phyloP scores from a whole-genome alignment of 92 coral and sea anemone genomes.

The Anthopleura xanthogrammica region DNA sequence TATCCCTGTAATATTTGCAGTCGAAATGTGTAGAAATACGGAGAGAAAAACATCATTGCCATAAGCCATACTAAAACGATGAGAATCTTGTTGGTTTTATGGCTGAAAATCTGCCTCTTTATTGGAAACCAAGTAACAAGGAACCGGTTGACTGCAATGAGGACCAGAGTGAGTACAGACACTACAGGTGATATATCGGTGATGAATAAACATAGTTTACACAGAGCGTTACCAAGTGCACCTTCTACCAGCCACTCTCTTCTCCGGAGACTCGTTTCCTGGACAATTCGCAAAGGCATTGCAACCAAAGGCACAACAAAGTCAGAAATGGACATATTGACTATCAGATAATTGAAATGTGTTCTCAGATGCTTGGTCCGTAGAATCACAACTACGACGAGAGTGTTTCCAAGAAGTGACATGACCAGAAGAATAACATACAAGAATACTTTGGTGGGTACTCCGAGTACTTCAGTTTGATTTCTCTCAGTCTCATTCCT shows the following conservation, averaged over 20 bases:
- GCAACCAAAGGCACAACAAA: conserved; percentile 13
- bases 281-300: conserved; percentile 4
- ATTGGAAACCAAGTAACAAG: conserved; percentile 19
- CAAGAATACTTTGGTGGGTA: neutral
- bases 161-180: conserved; percentile 11
- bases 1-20: neutral
- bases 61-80: conserved; percentile 16
- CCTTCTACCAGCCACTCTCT: conserved; percentile 30
- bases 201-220: conserved; percentile 24
- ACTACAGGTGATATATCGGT: conserved; percentile 21
- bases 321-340: conserved; percentile 33
- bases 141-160: conserved; percentile 24
- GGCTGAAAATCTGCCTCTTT: neutral
- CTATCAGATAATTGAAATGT: conserved; percentile 25
- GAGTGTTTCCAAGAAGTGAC: conserved; percentile 31
- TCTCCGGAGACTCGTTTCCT: neutral
- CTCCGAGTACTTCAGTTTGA: neutral
- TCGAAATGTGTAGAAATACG: conserved; percentile 24
- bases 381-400: conserved; percentile 15
- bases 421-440: neutral
- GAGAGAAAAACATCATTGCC: conserved; percentile 17
- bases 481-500: neutral
- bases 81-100: neutral
- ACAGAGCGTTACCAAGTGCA: conserved; percentile 12
- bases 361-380: conserved; percentile 8